Conservation (phyloP, 2,888 invertebrate genomes). For the Iphiclides podalirius region DNA sequence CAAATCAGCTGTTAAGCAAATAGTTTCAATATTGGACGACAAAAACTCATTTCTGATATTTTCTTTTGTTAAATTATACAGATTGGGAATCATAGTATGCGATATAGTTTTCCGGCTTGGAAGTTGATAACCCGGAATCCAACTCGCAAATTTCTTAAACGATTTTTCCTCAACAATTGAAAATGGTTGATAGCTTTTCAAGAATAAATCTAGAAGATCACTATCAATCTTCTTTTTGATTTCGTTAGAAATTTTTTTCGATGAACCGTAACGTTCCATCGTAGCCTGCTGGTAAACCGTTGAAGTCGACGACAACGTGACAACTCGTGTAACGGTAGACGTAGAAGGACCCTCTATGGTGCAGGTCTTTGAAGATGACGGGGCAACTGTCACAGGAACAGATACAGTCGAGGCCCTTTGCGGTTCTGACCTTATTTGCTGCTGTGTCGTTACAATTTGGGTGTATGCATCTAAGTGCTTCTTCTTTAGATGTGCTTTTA, state of each 20-base stretch:
- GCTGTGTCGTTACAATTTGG: too few relatives aligned
- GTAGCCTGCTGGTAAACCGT: background rate
- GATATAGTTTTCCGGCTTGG: constrained; percentile 23
- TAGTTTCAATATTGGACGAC: too few relatives aligned
- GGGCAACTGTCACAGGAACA: background rate
- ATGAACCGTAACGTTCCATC: background rate
- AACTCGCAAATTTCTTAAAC: constrained; percentile 16
- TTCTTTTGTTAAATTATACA: background rate
- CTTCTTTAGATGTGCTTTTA: too few relatives aligned
- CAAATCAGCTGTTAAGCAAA: too few relatives aligned
- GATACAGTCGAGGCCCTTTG: background rate
- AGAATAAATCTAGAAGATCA: constrained; percentile 25
- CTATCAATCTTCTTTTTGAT: constrained; percentile 22
- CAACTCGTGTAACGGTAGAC: background rate
- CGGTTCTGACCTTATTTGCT: too few relatives aligned
- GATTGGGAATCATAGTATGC: constrained; percentile 5
- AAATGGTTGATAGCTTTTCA: constrained; percentile 27
- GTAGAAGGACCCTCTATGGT: background rate
- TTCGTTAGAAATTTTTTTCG: background rate
- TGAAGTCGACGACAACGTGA: background rate
- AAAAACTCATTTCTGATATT: too few relatives aligned
- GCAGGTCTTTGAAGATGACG: background rate
- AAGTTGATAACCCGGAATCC: constrained; percentile 31
- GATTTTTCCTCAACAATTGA: too few relatives aligned
- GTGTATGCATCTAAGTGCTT: too few relatives aligned